These are phyloP conservation scores for Falcaria lacertinaria DNA, from an alignment of 2,888 invertebrate genomes.

Conservation along the genomic window DNA sequence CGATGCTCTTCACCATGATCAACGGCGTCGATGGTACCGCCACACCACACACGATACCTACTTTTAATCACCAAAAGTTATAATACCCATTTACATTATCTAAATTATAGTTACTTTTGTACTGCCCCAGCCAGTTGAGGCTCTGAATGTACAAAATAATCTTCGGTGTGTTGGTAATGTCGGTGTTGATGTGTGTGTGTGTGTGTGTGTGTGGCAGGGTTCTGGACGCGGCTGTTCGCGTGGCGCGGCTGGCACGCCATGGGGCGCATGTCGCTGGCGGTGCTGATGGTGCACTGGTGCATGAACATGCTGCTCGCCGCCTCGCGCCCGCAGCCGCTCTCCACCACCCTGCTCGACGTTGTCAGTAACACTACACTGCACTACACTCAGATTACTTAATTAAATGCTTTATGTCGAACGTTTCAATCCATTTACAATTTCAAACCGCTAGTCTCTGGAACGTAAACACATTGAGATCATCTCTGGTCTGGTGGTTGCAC, in stretches of 20 bases:
- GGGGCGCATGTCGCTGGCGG: conserved; percentile 38
- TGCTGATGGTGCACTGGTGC: conserved; percentile 41
- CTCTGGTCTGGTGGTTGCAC: no score
- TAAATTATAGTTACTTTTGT: no score
- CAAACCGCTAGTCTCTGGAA: no score
- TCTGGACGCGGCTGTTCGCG: conserved; percentile 20
- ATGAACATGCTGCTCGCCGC: conserved; percentile 27
- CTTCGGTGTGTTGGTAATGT: no score
- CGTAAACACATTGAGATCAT: no score
- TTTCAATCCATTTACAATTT: no score
- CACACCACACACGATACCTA: not conserved
- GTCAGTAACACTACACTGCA: conserved; percentile 13
- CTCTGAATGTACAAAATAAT: no score
- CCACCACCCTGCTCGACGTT: conserved; percentile 13
- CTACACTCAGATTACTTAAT: not conserved
- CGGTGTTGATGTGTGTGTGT: no score
- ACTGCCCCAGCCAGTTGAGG: no score
- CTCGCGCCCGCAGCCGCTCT: conserved; percentile 16
- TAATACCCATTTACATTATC: no score
- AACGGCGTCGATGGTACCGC: conserved; percentile 19
- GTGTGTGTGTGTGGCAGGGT: conserved; percentile 18
- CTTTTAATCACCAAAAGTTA: no score
- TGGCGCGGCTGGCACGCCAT: conserved; percentile 37
- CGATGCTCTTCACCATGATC: conserved; percentile 14
- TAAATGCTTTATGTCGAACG: no score